These are phyloP conservation scores for Halcyon smyrnensis DNA, from an alignment of 2,797 vertebrate genomes.

Conservation along the genomic window DNA sequence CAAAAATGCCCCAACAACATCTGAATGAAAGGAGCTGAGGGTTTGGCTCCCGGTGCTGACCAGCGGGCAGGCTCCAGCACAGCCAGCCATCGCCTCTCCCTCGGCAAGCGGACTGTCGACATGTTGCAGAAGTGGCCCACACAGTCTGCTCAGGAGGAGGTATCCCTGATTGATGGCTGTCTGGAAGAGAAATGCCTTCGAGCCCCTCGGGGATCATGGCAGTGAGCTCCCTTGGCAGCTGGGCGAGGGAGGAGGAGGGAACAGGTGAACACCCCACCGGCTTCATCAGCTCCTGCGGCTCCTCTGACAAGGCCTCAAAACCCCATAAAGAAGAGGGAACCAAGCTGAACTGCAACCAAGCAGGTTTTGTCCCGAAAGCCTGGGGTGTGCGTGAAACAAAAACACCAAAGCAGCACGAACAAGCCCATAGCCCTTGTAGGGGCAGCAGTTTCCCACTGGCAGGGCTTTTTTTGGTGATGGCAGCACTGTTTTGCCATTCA, in stretches of 20 bases:
- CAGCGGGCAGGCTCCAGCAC: neutral
- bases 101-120: neutral
- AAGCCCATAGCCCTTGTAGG: rapidly evolving
- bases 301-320: neutral
- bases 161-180: neutral
- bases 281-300: neutral
- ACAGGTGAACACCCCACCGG: neutral
- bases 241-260: neutral
- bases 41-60: neutral
- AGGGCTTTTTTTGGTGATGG: neutral
- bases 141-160: neutral
- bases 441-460: neutral
- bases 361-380: neutral
- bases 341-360: neutral
- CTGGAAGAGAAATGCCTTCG: neutral
- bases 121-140: neutral
- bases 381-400: rapidly evolving
- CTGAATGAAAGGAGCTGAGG: neutral
- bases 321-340: neutral
- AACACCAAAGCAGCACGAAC: neutral
- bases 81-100: neutral
- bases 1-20: neutral
- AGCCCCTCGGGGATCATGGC: neutral
- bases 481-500: neutral
- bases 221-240: neutral